Conservation (phyloP, 30 jellyfish, hydroid and myxozoan species). For the Mastigias papua region DNA sequence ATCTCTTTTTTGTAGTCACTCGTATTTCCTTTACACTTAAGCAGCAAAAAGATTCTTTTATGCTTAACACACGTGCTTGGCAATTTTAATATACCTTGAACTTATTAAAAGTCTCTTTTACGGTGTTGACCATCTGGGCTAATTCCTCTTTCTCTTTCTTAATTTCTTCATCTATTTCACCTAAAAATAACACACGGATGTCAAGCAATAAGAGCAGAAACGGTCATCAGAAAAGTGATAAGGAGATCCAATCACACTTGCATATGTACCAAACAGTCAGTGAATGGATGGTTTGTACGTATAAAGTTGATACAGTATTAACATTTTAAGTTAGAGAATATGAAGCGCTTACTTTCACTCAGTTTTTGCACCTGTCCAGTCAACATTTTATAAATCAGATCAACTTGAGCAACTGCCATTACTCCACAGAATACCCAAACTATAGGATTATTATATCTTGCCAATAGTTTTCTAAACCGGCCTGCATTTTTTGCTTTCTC, state of each 20-base stretch:
- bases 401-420: conserved; percentile 36
- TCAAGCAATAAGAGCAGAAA: neutral
- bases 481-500: conserved; percentile 49
- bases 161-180: neutral
- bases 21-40: too few species aligned
- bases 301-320: neutral
- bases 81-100: neutral
- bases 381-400: conserved; percentile 2
- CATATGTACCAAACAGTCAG: neutral
- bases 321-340: neutral
- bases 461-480: conserved; percentile 26
- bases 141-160: conserved; percentile 48
- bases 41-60: too few species aligned
- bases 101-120: neutral
- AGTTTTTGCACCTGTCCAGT: conserved; percentile 25
- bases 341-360: neutral
- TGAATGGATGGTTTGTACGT: neutral
- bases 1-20: too few species aligned
- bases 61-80: too few species aligned
- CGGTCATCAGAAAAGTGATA: neutral
- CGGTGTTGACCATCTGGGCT: neutral
- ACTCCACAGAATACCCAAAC: conserved; percentile 55
- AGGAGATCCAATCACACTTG: neutral
- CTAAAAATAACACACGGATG: neutral
- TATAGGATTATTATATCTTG: conserved; percentile 34